Conservation (phyloP, 1,140 invertebrate genomes). For the Pseudomyrmex sp. region DNA sequence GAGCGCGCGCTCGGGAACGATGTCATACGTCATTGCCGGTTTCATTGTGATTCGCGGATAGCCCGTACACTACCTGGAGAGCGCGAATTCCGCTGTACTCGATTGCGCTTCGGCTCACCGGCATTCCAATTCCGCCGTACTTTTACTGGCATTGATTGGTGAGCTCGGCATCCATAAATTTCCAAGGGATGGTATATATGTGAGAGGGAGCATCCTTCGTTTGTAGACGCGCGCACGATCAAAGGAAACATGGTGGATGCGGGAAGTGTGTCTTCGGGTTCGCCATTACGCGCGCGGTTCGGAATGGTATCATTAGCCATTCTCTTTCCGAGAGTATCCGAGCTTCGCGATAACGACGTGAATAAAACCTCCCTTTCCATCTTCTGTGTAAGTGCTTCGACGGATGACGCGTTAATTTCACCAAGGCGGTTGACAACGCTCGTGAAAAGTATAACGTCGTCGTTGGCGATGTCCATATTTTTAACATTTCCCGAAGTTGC, state of each 20-base stretch:
- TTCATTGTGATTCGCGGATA: constrained; percentile 71
- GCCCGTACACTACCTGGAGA: constrained; percentile 43
- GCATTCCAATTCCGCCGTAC: constrained; percentile 69
- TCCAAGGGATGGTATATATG: constrained; percentile 25
- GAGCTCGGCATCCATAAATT: constrained; percentile 60
- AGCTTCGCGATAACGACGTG: neutral
- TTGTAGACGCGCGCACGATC: constrained; percentile 9
- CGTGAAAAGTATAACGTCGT: constrained; percentile 24
- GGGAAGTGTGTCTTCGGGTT: constrained; percentile 6
- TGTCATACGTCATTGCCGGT: constrained; percentile 71
- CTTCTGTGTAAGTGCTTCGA: neutral
- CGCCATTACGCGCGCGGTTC: neutral
- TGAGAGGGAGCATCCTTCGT: neutral
- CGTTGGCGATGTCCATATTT: constrained; percentile 21
- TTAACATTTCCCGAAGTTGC: constrained; percentile 53
- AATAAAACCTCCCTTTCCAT: too few species aligned
- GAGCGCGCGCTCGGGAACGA: constrained; percentile 45
- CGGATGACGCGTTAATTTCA: constrained; percentile 22
- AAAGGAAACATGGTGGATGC: constrained; percentile 8
- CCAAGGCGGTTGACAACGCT: constrained; percentile 7
- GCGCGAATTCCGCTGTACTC: constrained; percentile 59
- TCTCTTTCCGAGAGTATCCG: neutral
- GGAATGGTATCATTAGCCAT: constrained; percentile 6
- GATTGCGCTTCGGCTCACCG: constrained; percentile 50
- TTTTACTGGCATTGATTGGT: constrained; percentile 66